phyloP scores from a whole-genome alignment of 2,113 vertebrate species.

The Clarias macrocephalus region DNA sequence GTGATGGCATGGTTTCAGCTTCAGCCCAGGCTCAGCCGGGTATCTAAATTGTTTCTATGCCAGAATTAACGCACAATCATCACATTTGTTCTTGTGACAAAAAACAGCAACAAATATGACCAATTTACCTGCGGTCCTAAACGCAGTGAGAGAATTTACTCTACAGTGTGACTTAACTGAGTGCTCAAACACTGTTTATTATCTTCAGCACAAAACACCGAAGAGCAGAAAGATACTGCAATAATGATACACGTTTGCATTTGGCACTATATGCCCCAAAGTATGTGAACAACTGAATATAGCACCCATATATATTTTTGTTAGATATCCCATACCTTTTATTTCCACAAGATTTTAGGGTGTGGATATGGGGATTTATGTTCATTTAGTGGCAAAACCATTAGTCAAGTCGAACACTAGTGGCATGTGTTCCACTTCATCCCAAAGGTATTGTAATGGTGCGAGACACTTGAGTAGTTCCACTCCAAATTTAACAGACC shows the following conservation, averaged over 20 bases:
- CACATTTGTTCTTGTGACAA: conserved; percentile 15
- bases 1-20: conserved; percentile 1
- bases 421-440: no score
- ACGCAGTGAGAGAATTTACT: not conserved
- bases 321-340: not conserved
- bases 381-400: no score
- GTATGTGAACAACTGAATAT: not conserved
- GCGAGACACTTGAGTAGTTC: no score
- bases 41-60: not conserved
- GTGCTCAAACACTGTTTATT: conserved; percentile 10
- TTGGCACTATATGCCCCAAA: not conserved
- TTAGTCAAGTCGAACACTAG: no score
- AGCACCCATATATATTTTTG: not conserved
- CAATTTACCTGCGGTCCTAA: not conserved
- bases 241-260: not conserved
- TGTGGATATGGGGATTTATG: no score
- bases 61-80: not conserved
- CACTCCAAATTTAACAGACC: no score
- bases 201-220: conserved; percentile 21
- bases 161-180: conserved; percentile 20
- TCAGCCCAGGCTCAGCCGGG: not conserved
- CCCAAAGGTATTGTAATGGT: no score
- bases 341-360: no score
- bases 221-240: conserved; percentile 3
- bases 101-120: conserved; percentile 15